Percentiles rank a stretch among this genome's conserved stretches.
These are phyloP conservation scores for Heterodera filipjevi DNA, from an alignment of 2,888 invertebrate genomes.

Conservation along the genomic window DNA sequence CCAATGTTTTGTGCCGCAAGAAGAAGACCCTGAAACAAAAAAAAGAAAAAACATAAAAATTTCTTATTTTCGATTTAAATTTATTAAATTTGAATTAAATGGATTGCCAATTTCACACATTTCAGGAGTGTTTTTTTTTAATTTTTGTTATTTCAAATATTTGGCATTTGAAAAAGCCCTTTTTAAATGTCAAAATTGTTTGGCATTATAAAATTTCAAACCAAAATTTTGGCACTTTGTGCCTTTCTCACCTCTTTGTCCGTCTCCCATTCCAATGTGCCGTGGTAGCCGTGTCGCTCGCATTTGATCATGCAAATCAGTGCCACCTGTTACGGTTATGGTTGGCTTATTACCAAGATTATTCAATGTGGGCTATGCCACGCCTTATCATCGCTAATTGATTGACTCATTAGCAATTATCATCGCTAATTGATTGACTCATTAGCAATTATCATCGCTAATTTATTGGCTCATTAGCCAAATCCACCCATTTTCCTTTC, in stretches of 20 bases:
- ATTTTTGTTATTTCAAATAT: too few relatives aligned
- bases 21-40: slow-evolving; percentile 55
- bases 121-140: too few relatives aligned
- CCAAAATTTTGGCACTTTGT: neutral
- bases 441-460: too few relatives aligned
- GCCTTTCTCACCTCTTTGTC: slow-evolving; percentile 39
- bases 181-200: too few relatives aligned
- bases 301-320: slow-evolving; percentile 64
- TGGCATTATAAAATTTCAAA: neutral
- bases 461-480: neutral
- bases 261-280: slow-evolving; percentile 51
- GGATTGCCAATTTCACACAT: too few relatives aligned
- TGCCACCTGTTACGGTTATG: slow-evolving; percentile 40
- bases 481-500: too few relatives aligned
- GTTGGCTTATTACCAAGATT: too few relatives aligned
- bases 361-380: too few relatives aligned
- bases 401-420: too few relatives aligned
- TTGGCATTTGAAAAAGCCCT: too few relatives aligned
- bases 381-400: neutral
- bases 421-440: neutral
- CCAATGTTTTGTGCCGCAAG: slow-evolving; percentile 63
- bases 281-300: slow-evolving; percentile 59
- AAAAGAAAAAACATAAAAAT: too few relatives aligned
- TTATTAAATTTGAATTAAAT: too few relatives aligned
- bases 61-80: neutral